A percentile compares a stretch with the other conserved stretches of the same genome.
Conservation (phyloP, 2,797 vertebrate genomes). For the Hyperoplus lanceolatus region DNA sequence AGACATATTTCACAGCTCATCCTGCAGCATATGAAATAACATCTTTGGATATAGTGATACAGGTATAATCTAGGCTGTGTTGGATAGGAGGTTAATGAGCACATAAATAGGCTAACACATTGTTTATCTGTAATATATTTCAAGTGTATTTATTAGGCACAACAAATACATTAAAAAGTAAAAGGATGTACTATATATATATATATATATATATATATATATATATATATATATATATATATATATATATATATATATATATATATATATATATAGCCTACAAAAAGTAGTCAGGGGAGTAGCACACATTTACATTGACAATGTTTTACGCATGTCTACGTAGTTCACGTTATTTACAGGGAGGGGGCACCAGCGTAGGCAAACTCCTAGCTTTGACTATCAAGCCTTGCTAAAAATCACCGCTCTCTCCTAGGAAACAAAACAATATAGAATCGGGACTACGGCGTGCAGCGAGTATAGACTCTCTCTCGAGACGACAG, state of each 20-base stretch:
- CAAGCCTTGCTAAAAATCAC: conserved; percentile 81
- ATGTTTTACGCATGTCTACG: conserved; percentile 71
- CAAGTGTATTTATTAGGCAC: too few species aligned
- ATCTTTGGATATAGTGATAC: background rate
- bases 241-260: too few species aligned
- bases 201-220: too few species aligned
- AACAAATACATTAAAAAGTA: too few species aligned
- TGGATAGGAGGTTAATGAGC: too few species aligned
- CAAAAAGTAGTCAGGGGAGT: conserved; percentile 20
- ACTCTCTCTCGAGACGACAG: conserved; percentile 71
- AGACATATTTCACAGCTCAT: background rate
- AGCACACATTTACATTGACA: conserved; percentile 31
- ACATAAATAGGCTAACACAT: too few species aligned
- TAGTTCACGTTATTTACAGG: conserved; percentile 77
- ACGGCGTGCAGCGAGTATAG: conserved; percentile 73
- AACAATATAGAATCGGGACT: conserved; percentile 79
- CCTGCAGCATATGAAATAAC: too few species aligned
- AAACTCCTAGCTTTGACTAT: conserved; percentile 73
- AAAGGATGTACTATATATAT: too few species aligned
- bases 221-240: too few species aligned
- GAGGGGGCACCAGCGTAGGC: conserved; percentile 79
- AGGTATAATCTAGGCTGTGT: background rate
- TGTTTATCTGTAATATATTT: too few species aligned
- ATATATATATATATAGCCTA: background rate
- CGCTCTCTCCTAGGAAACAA: conserved; percentile 85